Evolutionary conservation across 2,113 vertebrate genomes (phyloP).

Genomic region (Aegypius monachus): DNA sequence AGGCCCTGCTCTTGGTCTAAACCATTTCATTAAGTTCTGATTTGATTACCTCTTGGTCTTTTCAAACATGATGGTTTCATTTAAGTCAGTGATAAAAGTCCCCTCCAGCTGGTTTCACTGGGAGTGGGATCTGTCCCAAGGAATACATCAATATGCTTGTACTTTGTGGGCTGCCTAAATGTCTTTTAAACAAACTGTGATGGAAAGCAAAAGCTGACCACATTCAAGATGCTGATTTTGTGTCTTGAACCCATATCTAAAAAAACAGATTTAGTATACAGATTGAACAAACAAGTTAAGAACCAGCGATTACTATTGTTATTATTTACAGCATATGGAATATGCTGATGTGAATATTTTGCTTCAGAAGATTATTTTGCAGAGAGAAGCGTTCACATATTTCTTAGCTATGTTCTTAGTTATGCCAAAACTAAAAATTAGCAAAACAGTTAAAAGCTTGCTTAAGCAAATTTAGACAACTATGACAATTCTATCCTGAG

Average conservation of each 20-base stretch:
- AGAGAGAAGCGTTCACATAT: not conserved
- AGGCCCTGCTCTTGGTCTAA: not conserved
- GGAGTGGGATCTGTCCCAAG: not conserved
- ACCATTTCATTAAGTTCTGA: not conserved
- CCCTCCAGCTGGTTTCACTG: not conserved
- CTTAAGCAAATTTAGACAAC: not conserved
- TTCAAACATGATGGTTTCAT: not conserved
- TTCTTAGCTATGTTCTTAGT: not conserved
- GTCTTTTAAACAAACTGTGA: not conserved
- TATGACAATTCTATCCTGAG: not conserved
- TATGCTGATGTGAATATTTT: not conserved
- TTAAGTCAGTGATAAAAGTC: not conserved
- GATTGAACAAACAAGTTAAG: not conserved
- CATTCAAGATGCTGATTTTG: not conserved
- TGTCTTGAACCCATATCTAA: not conserved
- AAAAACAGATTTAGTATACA: not conserved
- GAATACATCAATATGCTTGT: not conserved
- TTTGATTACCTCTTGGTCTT: not conserved
- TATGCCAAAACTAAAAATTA: not conserved
- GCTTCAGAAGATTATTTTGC: not conserved
- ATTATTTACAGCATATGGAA: not conserved
- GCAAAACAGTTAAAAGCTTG: not conserved
- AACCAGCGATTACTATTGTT: not conserved
- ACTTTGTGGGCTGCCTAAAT: not conserved
- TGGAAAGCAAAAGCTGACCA: not conserved